phyloP scores from a whole-genome alignment of 2,888 invertebrate species.

The Notodonta ziczac region DNA sequence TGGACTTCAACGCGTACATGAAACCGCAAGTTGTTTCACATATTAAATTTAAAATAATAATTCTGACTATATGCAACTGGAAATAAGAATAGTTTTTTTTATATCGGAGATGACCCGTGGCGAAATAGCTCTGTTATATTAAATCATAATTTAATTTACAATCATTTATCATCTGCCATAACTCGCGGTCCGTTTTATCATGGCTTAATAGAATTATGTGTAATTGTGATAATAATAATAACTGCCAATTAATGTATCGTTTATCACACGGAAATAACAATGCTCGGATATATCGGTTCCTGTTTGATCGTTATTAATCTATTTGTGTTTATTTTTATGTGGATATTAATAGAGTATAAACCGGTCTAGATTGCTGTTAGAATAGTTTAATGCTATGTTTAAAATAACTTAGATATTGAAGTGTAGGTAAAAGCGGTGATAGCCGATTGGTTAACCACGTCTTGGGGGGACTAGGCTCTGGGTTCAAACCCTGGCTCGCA shows the following conservation, averaged over 20 bases:
- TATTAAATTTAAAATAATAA: too few species aligned
- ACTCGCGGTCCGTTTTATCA: constrained; percentile 46
- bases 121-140: neutral
- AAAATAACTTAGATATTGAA: too few species aligned
- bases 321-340: constrained; percentile 20
- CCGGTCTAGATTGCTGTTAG: constrained; percentile 1
- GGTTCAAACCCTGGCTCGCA: too few species aligned
- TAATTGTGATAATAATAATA: constrained; percentile 10
- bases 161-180: constrained; percentile 34
- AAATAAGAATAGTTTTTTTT: neutral
- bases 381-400: too few species aligned
- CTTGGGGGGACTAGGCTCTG: too few species aligned
- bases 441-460: too few species aligned
- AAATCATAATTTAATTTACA: neutral
- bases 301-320: constrained; percentile 24
- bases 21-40: too few species aligned
- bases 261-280: constrained; percentile 12
- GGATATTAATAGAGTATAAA: constrained; percentile 6
- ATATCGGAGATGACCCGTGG: neutral
- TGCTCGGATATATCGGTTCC: constrained; percentile 33
- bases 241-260: constrained; percentile 8
- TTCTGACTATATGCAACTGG: too few species aligned
- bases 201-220: constrained; percentile 73
- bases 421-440: too few species aligned
- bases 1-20: too few species aligned